Evolutionary conservation across 2,888 invertebrate genomes (phyloP).

Genomic region (Mantis religiosa): DNA sequence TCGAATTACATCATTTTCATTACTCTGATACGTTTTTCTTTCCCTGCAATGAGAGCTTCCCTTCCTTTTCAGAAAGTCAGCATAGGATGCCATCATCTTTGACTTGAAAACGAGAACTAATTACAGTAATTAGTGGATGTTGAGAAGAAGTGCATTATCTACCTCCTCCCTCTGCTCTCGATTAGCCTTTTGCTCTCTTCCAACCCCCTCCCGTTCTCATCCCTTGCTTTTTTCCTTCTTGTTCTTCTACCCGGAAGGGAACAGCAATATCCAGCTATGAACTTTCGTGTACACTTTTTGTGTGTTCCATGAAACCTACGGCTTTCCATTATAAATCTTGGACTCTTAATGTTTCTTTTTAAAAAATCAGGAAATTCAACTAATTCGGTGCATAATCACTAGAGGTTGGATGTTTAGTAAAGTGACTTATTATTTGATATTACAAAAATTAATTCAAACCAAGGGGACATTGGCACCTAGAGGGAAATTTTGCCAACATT

Average conservation of each 20-base stretch:
- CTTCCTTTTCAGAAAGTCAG: neutral
- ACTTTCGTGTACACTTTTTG: neutral
- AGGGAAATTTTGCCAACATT: too few species aligned
- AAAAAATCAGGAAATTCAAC: too few species aligned
- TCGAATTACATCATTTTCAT: conserved; percentile 34
- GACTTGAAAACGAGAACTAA: conserved; percentile 25
- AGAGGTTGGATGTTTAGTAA: too few species aligned
- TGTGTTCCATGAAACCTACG: too few species aligned
- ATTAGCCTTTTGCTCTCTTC: conserved; percentile 19
- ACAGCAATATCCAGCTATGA: neutral
- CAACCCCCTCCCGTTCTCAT: neutral
- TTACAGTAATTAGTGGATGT: conserved; percentile 30
- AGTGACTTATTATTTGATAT: too few species aligned
- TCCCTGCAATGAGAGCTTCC: neutral
- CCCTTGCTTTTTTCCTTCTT: neutral
- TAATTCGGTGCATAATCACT: too few species aligned
- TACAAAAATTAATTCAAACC: too few species aligned
- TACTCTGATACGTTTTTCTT: conserved; percentile 10
- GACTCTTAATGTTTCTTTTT: too few species aligned
- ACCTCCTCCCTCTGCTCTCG: conserved; percentile 2
- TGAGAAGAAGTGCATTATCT: conserved; percentile 24
- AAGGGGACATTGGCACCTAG: too few species aligned
- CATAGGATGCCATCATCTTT: conserved; percentile 22
- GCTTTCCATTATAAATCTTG: too few species aligned
- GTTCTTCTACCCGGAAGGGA: neutral